Conservation (phyloP, 2,113 vertebrate species). For the Scytalopus superciliaris region DNA sequence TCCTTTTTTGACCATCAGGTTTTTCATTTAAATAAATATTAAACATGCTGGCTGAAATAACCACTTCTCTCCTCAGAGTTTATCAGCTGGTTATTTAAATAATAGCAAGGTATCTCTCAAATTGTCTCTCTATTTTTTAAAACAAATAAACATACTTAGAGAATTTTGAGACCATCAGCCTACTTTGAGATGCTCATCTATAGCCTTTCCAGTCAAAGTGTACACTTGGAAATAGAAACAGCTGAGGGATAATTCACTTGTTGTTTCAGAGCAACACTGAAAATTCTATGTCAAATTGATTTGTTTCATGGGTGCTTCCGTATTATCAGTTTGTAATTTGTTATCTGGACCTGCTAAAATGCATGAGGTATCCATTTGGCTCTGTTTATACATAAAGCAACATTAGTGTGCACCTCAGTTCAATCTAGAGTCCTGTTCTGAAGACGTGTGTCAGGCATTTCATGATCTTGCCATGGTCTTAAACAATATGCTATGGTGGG, state of each 20-base stretch:
- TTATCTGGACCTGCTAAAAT: not conserved
- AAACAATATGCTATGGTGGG: fast-evolving
- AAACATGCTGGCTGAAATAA: not conserved
- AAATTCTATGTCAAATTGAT: not conserved
- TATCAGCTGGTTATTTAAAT: not conserved
- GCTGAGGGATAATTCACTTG: not conserved
- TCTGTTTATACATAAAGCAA: not conserved
- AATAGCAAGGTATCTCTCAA: not conserved
- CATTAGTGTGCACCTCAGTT: not conserved
- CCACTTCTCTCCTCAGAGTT: not conserved
- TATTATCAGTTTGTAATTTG: not conserved
- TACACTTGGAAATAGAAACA: not conserved
- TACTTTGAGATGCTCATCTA: not conserved
- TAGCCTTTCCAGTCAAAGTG: not conserved
- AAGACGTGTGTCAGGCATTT: not conserved
- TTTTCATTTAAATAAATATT: not conserved
- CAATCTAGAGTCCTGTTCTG: not conserved
- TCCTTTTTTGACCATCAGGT: not conserved
- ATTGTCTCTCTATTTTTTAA: too few relatives aligned
- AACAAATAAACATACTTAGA: not conserved
- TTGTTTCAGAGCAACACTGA: not conserved
- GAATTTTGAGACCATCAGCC: not conserved
- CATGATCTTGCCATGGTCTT: not conserved
- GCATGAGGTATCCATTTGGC: not conserved
- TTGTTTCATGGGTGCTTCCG: not conserved